phyloP scores from a whole-genome alignment of 2,888 invertebrate genomes.

The Trichopoda pennipes region DNA sequence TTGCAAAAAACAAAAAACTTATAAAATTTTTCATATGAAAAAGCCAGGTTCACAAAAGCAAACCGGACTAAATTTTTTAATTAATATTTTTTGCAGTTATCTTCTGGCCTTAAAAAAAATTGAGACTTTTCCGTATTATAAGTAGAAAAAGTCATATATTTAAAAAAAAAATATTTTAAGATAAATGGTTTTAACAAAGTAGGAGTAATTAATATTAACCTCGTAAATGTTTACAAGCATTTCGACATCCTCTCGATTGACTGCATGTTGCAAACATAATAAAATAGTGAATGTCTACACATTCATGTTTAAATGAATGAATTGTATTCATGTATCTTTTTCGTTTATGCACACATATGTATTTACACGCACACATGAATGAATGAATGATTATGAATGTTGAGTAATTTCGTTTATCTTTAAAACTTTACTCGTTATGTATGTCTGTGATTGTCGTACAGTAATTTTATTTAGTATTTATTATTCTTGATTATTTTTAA shows the following conservation, averaged over 20 bases:
- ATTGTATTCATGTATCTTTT: conserved; percentile 64
- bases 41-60: too few relatives aligned
- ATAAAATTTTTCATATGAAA: too few relatives aligned
- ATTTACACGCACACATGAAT: conserved; percentile 21
- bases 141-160: too few relatives aligned
- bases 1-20: too few relatives aligned
- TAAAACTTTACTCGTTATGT: conserved; percentile 17
- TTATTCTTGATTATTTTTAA: conserved; percentile 4
- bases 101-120: too few relatives aligned
- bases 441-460: conserved; percentile 27
- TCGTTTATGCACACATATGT: conserved; percentile 1
- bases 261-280: conserved; percentile 46
- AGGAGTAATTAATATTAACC: not conserved
- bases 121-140: too few relatives aligned
- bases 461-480: conserved; percentile 56
- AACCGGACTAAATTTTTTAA: too few relatives aligned
- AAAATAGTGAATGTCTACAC: conserved; percentile 64
- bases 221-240: conserved; percentile 30
- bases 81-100: too few relatives aligned
- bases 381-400: not conserved
- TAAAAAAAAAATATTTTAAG: too few relatives aligned
- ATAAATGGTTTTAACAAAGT: not conserved
- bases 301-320: conserved; percentile 66
- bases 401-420: conserved; percentile 21
- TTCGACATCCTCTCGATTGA: conserved; percentile 8